Percentiles rank a stretch among this genome's conserved stretches.
phyloP scores from a whole-genome alignment of 2,113 vertebrate genomes.

The Pteronura brasiliensis region DNA sequence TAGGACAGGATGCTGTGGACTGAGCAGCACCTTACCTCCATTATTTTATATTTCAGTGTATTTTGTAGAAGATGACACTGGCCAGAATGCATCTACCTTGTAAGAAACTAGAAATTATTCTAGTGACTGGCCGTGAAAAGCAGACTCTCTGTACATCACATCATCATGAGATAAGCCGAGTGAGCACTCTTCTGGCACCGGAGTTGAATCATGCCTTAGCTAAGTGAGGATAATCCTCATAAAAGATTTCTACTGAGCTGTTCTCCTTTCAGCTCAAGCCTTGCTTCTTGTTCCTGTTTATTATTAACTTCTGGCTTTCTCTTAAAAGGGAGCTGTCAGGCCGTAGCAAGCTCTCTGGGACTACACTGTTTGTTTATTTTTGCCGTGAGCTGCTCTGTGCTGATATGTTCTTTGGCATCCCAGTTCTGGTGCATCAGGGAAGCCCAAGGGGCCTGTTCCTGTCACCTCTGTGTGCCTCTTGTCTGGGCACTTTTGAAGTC shows the following conservation, averaged over 20 bases:
- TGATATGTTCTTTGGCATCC: slow-evolving; percentile 32
- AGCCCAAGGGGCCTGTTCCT: neutral
- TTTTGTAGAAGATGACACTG: slow-evolving; percentile 17
- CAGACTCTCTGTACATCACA: neutral
- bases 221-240: slow-evolving; percentile 11
- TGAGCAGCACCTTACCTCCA: neutral
- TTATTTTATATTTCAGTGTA: neutral
- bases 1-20: neutral
- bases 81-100: neutral
- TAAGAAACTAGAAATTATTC: slow-evolving; percentile 11
- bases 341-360: neutral
- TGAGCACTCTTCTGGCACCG: neutral
- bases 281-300: slow-evolving; percentile 24
- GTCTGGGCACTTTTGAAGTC: slow-evolving; percentile 22
- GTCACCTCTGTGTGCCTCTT: neutral
- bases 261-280: neutral
- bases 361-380: neutral
- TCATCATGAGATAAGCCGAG: neutral
- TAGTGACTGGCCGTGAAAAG: neutral
- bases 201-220: slow-evolving; percentile 41
- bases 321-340: slow-evolving; percentile 19
- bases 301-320: slow-evolving; percentile 39
- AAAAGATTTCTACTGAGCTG: slow-evolving; percentile 37
- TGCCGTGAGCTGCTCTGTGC: neutral
- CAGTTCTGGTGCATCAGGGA: slow-evolving; percentile 13